Base-by-base conservation (phyloP, 2,888 invertebrate species). In the Catocala fraxini region DNA sequence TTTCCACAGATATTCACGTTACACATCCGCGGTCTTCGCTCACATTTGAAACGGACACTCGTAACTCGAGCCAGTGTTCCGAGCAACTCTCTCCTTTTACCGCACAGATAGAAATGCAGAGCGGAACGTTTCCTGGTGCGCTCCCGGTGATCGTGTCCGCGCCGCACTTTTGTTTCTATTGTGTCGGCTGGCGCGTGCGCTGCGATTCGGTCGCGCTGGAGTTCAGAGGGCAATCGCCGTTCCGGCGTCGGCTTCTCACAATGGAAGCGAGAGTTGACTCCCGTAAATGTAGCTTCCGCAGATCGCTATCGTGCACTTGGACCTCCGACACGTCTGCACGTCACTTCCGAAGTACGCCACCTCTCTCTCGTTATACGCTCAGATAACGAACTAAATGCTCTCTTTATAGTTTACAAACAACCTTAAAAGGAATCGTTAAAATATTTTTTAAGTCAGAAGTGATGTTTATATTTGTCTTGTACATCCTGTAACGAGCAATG, bases 81-180 rank as follows among this genome's bases (percentile, higher is more conserved):
- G 81, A 85, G 74, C 79, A 81, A 88, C 92, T 93, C 92, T 92
- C 93, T 91, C 90, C 87, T 86, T 84, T 89, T 87, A 85, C 88
- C 83, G 70, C 84, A 84, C 81, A 80, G 84, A 87, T 88, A 81
- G 85, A 86, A 92, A 90, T 89, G 88, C 90, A 89, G 86, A 92
- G 91, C 93, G 92, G 90, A 93, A 93, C 92, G 89, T 83, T 93
- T 93, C 92, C 93, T 90, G 79, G 80, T 87, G 81, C 80, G 73
- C 75, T 84, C 86, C 87, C 81, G 83, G 79, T 68, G 73, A 78
- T 75, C 65, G 71, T n/a, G n/a, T 70, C 67, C 65, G 52, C 52
- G 73, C 71, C 75, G 75, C 77, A 73, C 79, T 89, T 86, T 83
- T 82, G 84, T 86, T 85, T 83, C 86, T 78, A 86, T 89, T 89